These are phyloP conservation scores for Varroa destructor DNA, from an alignment of 1,140 invertebrate genomes.

Conservation along the genomic window DNA sequence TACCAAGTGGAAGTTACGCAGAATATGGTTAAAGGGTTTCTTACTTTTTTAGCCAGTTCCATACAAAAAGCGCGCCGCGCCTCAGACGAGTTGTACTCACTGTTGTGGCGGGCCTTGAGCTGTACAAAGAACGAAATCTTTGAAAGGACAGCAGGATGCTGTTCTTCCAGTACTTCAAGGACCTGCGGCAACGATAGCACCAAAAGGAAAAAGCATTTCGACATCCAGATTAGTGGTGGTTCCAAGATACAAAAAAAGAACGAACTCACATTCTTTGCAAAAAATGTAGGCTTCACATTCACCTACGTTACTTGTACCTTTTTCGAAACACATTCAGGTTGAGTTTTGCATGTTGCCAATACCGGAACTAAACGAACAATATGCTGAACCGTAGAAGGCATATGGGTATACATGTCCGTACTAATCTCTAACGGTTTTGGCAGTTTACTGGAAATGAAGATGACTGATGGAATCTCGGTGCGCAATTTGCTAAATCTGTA, in stretches of 20 bases:
- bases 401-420: neutral
- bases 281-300: too few species aligned
- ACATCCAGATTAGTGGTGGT: neutral
- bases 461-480: neutral
- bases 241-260: neutral
- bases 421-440: neutral
- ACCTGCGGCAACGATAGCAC: neutral
- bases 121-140: slow-evolving; percentile 12
- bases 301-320: neutral
- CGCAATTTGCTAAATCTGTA: slow-evolving; percentile 4
- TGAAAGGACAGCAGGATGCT: neutral
- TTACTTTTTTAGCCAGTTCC: neutral
- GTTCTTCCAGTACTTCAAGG: neutral
- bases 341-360: slow-evolving; percentile 22
- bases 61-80: slow-evolving; percentile 4
- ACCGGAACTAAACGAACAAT: slow-evolving; percentile 15
- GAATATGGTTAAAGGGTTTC: too few species aligned
- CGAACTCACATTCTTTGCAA: too few species aligned
- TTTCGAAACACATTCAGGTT: slow-evolving; percentile 13
- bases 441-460: neutral
- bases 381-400: neutral
- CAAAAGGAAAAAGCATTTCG: neutral
- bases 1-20: too few species aligned
- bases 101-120: slow-evolving; percentile 23
- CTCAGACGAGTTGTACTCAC: slow-evolving; percentile 6